phyloP scores from a whole-genome alignment of 2,113 vertebrate genomes.

The Xiphophorus couchianus region DNA sequence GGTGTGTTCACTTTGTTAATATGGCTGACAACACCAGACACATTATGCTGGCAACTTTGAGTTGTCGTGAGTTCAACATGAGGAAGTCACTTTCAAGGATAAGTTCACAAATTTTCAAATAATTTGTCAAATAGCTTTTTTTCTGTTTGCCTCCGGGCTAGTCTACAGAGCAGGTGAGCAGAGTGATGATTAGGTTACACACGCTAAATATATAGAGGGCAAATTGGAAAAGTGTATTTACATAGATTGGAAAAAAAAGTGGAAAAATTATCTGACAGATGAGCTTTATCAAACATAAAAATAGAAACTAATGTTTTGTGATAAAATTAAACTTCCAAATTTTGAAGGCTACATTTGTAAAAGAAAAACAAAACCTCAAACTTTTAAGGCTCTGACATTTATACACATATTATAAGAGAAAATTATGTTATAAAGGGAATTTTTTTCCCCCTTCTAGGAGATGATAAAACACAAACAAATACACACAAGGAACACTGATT shows the following conservation, averaged over 20 bases:
- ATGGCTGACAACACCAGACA: constrained; percentile 78
- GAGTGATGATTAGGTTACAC: constrained; percentile 25
- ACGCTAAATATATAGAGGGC: constrained; percentile 20
- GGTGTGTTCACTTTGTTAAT: constrained; percentile 86
- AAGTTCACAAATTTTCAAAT: constrained; percentile 65
- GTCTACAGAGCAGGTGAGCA: constrained; percentile 33
- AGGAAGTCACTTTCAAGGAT: constrained; percentile 71
- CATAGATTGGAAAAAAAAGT: neutral
- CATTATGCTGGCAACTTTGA: constrained; percentile 76
- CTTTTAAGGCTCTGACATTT: neutral
- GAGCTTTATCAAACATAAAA: constrained; percentile 1
- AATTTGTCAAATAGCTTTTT: constrained; percentile 43
- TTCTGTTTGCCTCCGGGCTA: constrained; percentile 38
- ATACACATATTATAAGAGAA: constrained; percentile 17
- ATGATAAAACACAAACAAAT: constrained; percentile 29
- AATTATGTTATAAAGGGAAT: neutral
- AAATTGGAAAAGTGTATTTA: constrained; percentile 25
- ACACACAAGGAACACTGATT: constrained; percentile 41
- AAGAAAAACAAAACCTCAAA: neutral
- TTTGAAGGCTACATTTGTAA: neutral
- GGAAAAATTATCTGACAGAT: constrained; percentile 1
- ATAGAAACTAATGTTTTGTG: constrained; percentile 2
- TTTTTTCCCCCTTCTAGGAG: constrained; percentile 35
- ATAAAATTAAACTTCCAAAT: neutral
- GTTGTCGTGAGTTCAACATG: constrained; percentile 64